Percentiles rank a stretch among this genome's conserved stretches.
Conservation (phyloP, 2,113 vertebrate genomes). For the Diadophis punctatus region DNA sequence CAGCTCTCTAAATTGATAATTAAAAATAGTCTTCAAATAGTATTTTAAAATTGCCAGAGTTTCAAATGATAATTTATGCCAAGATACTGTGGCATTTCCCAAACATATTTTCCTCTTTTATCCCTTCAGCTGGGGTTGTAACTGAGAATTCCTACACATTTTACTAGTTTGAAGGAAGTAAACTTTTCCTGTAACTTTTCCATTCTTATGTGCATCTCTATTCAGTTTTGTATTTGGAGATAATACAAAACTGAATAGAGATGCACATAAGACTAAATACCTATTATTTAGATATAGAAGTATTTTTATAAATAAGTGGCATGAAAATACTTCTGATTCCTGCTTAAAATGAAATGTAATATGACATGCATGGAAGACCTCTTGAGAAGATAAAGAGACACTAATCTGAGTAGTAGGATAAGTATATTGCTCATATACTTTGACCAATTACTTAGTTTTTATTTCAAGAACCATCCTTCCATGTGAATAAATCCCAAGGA, state of each 20-base stretch:
- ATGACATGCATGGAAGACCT: neutral
- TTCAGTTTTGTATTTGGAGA: conserved; percentile 27
- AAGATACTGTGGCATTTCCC: neutral
- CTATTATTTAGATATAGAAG: neutral
- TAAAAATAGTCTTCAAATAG: neutral
- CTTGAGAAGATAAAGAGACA: neutral
- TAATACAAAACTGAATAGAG: no score
- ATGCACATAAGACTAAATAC: no score
- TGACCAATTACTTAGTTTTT: neutral
- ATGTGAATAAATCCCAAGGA: neutral
- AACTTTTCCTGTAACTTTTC: neutral
- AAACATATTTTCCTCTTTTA: neutral
- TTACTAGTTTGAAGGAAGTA: neutral
- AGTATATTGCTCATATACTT: neutral
- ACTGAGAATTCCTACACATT: neutral
- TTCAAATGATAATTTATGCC: neutral
- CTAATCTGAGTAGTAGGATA: neutral
- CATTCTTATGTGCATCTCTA: neutral
- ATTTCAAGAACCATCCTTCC: neutral
- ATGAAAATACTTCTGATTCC: neutral
- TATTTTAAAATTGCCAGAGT: conserved; percentile 1
- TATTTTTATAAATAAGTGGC: neutral
- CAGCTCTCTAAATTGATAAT: neutral
- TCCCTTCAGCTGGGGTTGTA: neutral
- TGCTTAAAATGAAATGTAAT: neutral